phyloP scores from a whole-genome alignment of 2,888 invertebrate species.

The Dynastes tityus region DNA sequence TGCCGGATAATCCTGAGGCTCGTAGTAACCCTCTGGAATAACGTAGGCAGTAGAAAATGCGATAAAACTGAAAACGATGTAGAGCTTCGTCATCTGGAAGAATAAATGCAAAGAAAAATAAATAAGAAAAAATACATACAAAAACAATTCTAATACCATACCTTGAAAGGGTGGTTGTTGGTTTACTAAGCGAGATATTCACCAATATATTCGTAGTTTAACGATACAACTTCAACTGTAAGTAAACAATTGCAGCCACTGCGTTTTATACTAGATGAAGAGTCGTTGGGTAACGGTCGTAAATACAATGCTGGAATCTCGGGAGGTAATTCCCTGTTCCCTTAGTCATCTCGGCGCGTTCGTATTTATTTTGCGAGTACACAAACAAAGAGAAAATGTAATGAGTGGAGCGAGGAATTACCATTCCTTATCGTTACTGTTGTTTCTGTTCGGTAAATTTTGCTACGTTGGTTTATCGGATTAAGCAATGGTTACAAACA shows the following conservation, averaged over 20 bases:
- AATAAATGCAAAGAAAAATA: background rate
- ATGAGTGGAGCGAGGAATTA: too few species aligned
- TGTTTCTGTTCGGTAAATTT: too few species aligned
- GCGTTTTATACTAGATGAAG: conserved; percentile 7
- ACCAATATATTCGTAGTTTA: background rate
- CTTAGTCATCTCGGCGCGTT: background rate
- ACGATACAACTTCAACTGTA: background rate
- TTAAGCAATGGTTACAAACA: too few species aligned
- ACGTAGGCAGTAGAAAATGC: conserved; percentile 31
- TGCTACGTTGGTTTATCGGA: too few species aligned
- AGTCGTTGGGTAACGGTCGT: background rate
- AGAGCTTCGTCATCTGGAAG: conserved; percentile 36
- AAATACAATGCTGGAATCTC: background rate
- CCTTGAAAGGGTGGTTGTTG: background rate
- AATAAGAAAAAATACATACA: background rate
- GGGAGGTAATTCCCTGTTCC: conserved; percentile 5
- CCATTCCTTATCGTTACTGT: too few species aligned
- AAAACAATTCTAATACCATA: background rate
- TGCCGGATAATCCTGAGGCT: background rate
- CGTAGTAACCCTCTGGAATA: conserved; percentile 16
- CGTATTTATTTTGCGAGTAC: background rate
- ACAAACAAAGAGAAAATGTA: too few species aligned
- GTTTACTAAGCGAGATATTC: background rate
- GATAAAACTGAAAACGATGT: conserved; percentile 20
- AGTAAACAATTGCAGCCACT: background rate